Conservation (phyloP, 2,113 vertebrate species). For the Antechinus flavipes region DNA sequence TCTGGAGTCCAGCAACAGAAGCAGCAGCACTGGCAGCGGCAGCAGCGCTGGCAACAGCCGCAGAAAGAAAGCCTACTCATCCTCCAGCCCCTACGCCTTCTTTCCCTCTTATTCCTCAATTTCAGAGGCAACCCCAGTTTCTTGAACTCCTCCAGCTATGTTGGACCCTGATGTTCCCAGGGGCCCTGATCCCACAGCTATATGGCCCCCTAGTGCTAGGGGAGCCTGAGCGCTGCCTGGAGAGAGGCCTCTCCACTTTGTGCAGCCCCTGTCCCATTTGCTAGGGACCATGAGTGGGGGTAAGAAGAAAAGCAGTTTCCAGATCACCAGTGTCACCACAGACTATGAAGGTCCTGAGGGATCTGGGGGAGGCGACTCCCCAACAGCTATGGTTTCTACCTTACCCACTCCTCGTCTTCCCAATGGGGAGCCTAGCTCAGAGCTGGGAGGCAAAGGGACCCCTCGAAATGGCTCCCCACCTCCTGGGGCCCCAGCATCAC, state of each 20-base stretch:
- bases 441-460: conserved; percentile 72
- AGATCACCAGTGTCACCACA: conserved; percentile 93
- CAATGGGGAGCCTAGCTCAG: conserved; percentile 67
- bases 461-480: conserved; percentile 76
- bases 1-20: conserved; percentile 51
- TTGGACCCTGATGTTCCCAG: conserved; percentile 73
- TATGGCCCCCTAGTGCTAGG: conserved; percentile 78
- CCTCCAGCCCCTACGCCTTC: conserved; percentile 42
- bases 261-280: conserved; percentile 26
- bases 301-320: conserved; percentile 92
- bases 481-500: conserved; percentile 74
- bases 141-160: conserved; percentile 59
- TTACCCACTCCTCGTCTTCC: conserved; percentile 59
- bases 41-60: conserved; percentile 54
- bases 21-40: background rate
- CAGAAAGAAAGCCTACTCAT: conserved; percentile 75
- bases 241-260: conserved; percentile 18
- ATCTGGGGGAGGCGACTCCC: conserved; percentile 55
- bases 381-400: background rate
- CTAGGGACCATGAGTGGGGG: conserved; percentile 85
- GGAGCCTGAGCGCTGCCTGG: conserved; percentile 57
- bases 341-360: conserved; percentile 82
- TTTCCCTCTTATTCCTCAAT: conserved; percentile 47
- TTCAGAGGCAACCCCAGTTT: conserved; percentile 56
- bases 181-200: conserved; percentile 72